Percentiles rank a stretch among this genome's conserved stretches.
phyloP scores from a whole-genome alignment of 2,113 vertebrate genomes.

The Gallinago paraguaiae region DNA sequence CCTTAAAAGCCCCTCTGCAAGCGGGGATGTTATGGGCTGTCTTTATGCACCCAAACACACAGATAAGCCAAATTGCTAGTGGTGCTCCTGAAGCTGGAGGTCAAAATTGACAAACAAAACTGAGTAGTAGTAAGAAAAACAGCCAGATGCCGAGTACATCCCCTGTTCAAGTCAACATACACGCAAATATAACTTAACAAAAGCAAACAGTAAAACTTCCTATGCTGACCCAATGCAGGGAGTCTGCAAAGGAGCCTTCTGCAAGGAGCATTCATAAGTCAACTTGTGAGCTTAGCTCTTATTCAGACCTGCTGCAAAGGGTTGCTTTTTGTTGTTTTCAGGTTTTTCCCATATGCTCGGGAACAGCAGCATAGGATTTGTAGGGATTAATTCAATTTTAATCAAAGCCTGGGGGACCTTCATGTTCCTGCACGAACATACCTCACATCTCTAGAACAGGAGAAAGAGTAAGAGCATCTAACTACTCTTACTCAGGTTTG shows the following conservation, averaged over 20 bases:
- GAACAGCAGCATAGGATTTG: not conserved
- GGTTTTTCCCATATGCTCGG: not conserved
- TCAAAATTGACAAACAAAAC: not conserved
- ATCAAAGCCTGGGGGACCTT: not conserved
- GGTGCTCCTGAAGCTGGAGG: not conserved
- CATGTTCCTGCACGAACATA: not conserved
- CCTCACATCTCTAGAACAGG: not conserved
- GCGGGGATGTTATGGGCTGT: not conserved
- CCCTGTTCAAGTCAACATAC: not conserved
- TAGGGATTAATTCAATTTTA: not conserved
- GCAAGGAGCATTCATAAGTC: not conserved
- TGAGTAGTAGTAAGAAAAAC: not conserved
- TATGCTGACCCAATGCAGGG: not conserved
- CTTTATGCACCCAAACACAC: not conserved
- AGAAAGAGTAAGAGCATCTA: not conserved
- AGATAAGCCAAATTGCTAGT: not conserved
- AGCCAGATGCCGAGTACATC: not conserved
- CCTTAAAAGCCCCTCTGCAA: not conserved
- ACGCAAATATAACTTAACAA: not conserved
- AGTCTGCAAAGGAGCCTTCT: not conserved
- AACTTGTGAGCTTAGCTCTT: not conserved
- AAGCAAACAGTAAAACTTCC: not conserved
- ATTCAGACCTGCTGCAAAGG: not conserved
- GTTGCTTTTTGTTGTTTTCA: not conserved
- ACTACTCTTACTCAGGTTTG: not conserved